Base-by-base conservation (phyloP, 2,797 vertebrate species). In the Crypturellus tataupa region DNA sequence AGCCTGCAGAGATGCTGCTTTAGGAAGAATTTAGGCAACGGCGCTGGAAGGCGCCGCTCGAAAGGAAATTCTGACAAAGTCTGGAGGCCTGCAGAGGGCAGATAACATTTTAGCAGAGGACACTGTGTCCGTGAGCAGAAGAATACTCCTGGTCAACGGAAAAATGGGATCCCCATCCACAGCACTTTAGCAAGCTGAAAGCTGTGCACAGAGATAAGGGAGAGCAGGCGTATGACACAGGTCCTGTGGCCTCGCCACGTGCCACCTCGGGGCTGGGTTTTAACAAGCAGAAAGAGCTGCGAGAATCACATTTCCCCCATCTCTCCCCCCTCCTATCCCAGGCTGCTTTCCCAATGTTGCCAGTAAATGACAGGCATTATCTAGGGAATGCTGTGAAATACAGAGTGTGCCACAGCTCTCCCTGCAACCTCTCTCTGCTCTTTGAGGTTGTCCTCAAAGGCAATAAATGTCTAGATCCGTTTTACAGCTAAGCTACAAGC, bases 61-160 rank as follows among this genome's bases (percentile, higher is more conserved):
- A 2, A 35, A 78, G 10, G 64, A 80, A 81, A 51, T 56, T 67
- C 73, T 67, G 33, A 75, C 20, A 42, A 94, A 95, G 70, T 87
- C 51, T 80, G 58, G 53, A 75, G 60, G 56, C 29, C 67, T 94
- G 91, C 12, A 31, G 71, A 94, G 68, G 71, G 37, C 89, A 87
- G 93, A 91, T 96, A 88, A 90, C 53, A 55, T 37, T 94, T 88
- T 39, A 80, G 56, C 64, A 88, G 76, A 92, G 82, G 75, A 90
- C 63, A 67, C 17, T 0, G 9, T 72, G 82, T 71, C 51, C 82
- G 84, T 31, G 5, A 12, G 67, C 51, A 67, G 69, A 91, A 39
- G 67, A 84, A 84, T 60, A 84, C 71, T 24, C 37, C 68, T 35
- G 59, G 73, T 82, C 83, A 86, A 33, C 49, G 68, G 42, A 85